Percentiles rank a stretch among this genome's conserved stretches.
Evolutionary conservation across 2,797 vertebrate species (phyloP).

Genomic region (Oreonectes daqikongensis): DNA sequence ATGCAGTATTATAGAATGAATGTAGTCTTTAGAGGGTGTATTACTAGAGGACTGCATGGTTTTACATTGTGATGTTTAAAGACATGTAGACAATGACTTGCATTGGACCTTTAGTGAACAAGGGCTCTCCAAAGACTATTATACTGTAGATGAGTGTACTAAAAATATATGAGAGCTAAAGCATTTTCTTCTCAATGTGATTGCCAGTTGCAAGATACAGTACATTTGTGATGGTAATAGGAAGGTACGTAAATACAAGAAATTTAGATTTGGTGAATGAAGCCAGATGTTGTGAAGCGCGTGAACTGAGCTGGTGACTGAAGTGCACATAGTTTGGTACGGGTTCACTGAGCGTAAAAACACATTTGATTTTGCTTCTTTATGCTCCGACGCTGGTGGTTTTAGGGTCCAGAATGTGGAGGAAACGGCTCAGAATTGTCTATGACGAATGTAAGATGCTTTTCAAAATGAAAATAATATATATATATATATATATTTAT

Average conservation of each 20-base stretch:
- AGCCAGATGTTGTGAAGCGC: conserved; percentile 40
- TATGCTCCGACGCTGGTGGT: conserved; percentile 35
- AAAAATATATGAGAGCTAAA: background rate
- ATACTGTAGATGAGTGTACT: background rate
- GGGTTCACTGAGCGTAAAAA: conserved; percentile 11
- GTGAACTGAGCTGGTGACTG: conserved; percentile 6
- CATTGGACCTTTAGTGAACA: background rate
- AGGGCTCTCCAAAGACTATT: conserved; percentile 16
- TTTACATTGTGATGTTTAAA: background rate
- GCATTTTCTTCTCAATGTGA: background rate
- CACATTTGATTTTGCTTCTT: conserved; percentile 20
- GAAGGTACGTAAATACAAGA: conserved; percentile 15
- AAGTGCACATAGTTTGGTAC: conserved; percentile 33
- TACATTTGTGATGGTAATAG: conserved; percentile 13
- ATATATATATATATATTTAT: conserved; percentile 74
- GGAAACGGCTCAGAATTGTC: conserved; percentile 51
- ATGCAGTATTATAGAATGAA: background rate
- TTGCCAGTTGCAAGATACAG: conserved; percentile 8
- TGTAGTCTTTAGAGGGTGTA: conserved; percentile 7
- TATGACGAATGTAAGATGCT: conserved; percentile 70
- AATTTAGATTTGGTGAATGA: background rate
- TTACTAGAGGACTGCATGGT: conserved; percentile 14
- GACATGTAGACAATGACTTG: background rate
- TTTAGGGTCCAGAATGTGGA: conserved; percentile 65
- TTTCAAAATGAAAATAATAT: conserved; percentile 74